Base-by-base conservation (phyloP, 1,140 invertebrate genomes). In the Drosophila nigromelanica region DNA sequence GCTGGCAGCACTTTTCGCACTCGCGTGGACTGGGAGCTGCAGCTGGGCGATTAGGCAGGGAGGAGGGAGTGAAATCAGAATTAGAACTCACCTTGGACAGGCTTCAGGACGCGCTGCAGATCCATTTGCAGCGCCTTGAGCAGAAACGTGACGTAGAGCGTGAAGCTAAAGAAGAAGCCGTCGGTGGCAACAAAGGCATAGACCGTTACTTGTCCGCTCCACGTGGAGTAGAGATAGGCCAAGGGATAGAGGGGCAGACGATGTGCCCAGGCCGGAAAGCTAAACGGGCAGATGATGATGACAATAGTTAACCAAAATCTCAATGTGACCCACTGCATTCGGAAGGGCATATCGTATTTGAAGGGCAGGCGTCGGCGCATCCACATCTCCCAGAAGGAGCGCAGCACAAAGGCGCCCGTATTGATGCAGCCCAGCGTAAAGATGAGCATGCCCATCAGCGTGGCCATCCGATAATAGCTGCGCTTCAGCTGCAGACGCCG, bases 161-260 rank as follows among this genome's bases (percentile, higher is more conserved):
- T 86, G 11, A 83, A 85, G 3, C 80, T 78, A 5, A 83, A 80
- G 68, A 83, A 83, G 47, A 83, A 83, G 6, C 81, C 80, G 63
- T 85, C 80, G 5, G 81, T 86, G 35, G 67, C 80, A 0, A 66
- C 64, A 47, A 85, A 85, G 39, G 81, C 77, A 18, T 80, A 86
- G 2, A 80, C 80, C 0, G 80, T 80, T n/a, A 86, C 62, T 52
- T 86, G 81, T 0, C 80, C 81, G 35, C 77, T 80, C 81, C 80
- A 85, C 0, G 63, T 63, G 40, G 80, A 85, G 58, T 85, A 85
- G 8, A 86, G 21, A 12, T 80, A 85, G 4, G 83, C 75, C 1
- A 86, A 24, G 0, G 63, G 64, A 43, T 86, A 83, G 40, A 83
- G 47, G 4, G 80, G 80, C 47, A 86, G 42, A 1, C 73, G 77